Base-by-base conservation (phyloP, 2,888 invertebrate species). In the Xylocampa areola region DNA sequence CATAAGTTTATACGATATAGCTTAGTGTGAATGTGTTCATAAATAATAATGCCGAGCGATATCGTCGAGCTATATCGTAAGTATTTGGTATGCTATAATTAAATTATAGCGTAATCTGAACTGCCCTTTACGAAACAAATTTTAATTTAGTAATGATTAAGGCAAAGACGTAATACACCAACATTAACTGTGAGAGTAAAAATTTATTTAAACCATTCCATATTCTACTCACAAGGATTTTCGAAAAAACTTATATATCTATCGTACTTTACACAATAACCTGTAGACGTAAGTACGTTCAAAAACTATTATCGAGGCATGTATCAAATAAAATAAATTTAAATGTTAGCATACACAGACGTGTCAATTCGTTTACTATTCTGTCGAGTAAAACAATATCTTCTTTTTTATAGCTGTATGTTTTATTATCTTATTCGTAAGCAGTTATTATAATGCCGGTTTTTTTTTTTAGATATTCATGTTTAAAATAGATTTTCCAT, bases 321-420 rank as follows among this genome's bases (percentile, higher is more conserved):
- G 5, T 40, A 14, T 40, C n/a, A 51, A 36, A 52, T 21, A 36
- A 53, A 55, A 52, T 0, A 37, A 67, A 51, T 40, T 43, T n/a
- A 39, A 43, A 51, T 41, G 36, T 37, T 57, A 53, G 51, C 45
- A 52, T 40, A 40, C n/a, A 32, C 21, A 44, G 30, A 43, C 4
- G 17, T 44, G 47, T 37, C 19, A 41, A 57, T 43, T 23, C 23
- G 5, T 48, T 55, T 48, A 35, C 11, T 39, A 54, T 48, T 50
- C 27, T 45, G 7, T 44, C 47, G 30, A 2, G 16, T 29, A 27
- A 29, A 37, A 25, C 16, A 32, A 32, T 21, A 16, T 25, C 0
- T 16, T 30, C 14, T 4, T 53, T 51, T 43, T 23, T 33, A 7
- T 32, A 40, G 16, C 41, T 25, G 6, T 1, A 4, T 5, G 7